Evolutionary conservation across 2,888 invertebrate species (phyloP).

Genomic region (Patella depressa): DNA sequence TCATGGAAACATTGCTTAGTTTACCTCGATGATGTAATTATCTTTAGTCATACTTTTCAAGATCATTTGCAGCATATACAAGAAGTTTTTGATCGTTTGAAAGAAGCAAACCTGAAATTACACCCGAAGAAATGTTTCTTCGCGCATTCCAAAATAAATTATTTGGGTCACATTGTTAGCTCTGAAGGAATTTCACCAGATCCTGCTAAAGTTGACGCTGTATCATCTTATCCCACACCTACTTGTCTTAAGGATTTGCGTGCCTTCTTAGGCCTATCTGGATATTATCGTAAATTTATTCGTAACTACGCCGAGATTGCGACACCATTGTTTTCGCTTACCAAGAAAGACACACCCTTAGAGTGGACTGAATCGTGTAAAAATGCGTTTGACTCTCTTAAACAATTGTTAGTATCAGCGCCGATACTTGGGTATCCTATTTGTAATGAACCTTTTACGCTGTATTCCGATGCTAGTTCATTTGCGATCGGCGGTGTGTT

Average conservation of each 20-base stretch:
- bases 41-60: conserved; percentile 7
- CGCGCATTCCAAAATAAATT: not conserved
- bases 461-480: conserved; percentile 21
- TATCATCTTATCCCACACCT: conserved; percentile 1
- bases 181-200: conserved; percentile 5
- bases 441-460: conserved; percentile 12
- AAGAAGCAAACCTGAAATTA: conserved; percentile 11
- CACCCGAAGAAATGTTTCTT: conserved; percentile 16
- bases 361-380: conserved; percentile 19
- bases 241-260: conserved; percentile 8
- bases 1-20: conserved; percentile 8
- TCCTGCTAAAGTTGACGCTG: not conserved
- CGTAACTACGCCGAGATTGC: not conserved
- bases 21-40: conserved; percentile 17
- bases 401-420: conserved; percentile 7
- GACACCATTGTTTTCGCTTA: too few relatives aligned
- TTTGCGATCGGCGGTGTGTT: conserved; percentile 21
- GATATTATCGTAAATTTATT: conserved; percentile 17
- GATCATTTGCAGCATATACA: conserved; percentile 4
- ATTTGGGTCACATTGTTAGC: conserved; percentile 1
- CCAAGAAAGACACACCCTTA: conserved; percentile 21
- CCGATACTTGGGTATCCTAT: conserved; percentile 18
- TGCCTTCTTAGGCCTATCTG: not conserved
- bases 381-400: conserved; percentile 9
- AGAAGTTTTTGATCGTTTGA: conserved; percentile 11